A percentile compares a stretch with the other conserved stretches of the same genome.
Conservation (phyloP, 2,797 vertebrate species). For the Alosa sapidissima region DNA sequence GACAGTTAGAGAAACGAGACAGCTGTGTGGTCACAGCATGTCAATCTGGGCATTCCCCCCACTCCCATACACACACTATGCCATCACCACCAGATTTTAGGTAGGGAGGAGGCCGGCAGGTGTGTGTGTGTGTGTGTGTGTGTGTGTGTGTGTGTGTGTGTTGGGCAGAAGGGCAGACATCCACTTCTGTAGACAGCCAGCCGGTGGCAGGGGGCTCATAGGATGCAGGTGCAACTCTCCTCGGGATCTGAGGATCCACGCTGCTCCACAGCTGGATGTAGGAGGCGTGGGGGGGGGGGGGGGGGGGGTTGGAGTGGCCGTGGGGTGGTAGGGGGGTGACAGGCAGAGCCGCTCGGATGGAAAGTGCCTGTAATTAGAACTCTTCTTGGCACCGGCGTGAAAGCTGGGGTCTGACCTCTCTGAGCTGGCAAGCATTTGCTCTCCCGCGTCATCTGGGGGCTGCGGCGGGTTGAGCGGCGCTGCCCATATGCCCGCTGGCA, state of each 20-base stretch:
- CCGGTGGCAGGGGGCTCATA: background rate
- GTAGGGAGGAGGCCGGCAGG: background rate
- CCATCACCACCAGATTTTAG: constrained; percentile 32
- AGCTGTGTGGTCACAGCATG: constrained; percentile 39
- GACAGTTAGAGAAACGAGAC: constrained; percentile 41
- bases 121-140: too few relatives aligned
- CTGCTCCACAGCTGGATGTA: constrained; percentile 46
- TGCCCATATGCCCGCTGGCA: constrained; percentile 72
- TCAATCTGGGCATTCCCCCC: constrained; percentile 38
- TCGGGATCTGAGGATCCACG: constrained; percentile 21
- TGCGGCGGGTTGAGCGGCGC: constrained; percentile 38
- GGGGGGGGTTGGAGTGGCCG: background rate
- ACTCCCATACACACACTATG: background rate
- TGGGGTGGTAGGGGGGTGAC: constrained; percentile 38
- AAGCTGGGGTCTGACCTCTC: constrained; percentile 66
- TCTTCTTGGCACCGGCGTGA: constrained; percentile 62
- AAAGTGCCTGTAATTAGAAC: constrained; percentile 65
- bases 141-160: constrained; percentile 24
- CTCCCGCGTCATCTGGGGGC: constrained; percentile 64
- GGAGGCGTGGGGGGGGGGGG: background rate
- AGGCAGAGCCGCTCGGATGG: constrained; percentile 56
- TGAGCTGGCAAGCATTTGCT: constrained; percentile 70
- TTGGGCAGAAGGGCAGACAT: background rate
- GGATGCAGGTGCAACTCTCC: constrained; percentile 45
- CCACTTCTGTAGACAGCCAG: constrained; percentile 31